Evolutionary conservation across 2,888 invertebrate genomes (phyloP).

Genomic region (Cremastinae sp.): DNA sequence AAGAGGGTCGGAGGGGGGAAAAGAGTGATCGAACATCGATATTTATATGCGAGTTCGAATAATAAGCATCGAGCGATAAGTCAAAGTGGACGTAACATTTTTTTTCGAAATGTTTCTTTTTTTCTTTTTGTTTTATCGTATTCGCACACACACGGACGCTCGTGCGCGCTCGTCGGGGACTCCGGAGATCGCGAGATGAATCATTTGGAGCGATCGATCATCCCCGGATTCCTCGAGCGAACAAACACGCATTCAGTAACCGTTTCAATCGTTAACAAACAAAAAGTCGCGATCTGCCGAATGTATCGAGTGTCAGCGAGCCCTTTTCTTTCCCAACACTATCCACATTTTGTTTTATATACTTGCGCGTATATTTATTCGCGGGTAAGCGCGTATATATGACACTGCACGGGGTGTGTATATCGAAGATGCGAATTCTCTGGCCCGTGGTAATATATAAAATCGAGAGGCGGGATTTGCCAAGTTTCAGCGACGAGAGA

Average conservation of each 20-base stretch:
- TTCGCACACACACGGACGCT: not conserved
- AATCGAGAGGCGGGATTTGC: slow-evolving; percentile 22
- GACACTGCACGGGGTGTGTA: not conserved
- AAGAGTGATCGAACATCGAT: slow-evolving; percentile 31
- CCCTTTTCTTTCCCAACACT: slow-evolving; percentile 11
- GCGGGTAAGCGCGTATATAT: not conserved
- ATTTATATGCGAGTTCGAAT: slow-evolving; percentile 16
- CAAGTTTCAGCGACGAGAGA: slow-evolving; percentile 9
- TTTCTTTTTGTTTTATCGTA: too few relatives aligned
- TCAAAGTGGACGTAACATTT: slow-evolving; percentile 32
- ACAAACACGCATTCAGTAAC: not conserved
- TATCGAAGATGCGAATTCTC: slow-evolving; percentile 20
- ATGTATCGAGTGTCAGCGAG: not conserved
- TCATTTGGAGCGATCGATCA: slow-evolving; percentile 56
- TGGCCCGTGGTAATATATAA: slow-evolving; percentile 26
- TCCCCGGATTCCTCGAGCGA: slow-evolving; percentile 44
- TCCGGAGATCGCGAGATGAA: slow-evolving; percentile 41
- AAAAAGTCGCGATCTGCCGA: slow-evolving; percentile 2
- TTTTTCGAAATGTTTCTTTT: slow-evolving; percentile 2
- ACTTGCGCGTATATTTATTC: too few relatives aligned
- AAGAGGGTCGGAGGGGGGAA: not conserved
- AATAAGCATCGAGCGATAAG: slow-evolving; percentile 42
- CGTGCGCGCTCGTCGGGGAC: not conserved
- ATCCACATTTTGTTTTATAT: not conserved
- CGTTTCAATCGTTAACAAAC: not conserved